phyloP scores from a whole-genome alignment of 2,888 invertebrate genomes.

The Cenopis cana region DNA sequence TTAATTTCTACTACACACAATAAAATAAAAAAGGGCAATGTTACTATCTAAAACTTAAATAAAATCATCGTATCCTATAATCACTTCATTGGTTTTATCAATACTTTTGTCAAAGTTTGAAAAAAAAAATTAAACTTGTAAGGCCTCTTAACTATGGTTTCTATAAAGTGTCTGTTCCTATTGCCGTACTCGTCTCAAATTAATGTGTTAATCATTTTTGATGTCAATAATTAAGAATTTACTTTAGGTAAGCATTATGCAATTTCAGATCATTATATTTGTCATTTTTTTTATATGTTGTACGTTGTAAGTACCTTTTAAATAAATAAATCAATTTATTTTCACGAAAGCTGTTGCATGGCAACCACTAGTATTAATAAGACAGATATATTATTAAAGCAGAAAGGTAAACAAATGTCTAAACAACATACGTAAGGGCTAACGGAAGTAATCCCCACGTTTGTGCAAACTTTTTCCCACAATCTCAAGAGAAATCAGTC shows the following conservation, averaged over 20 bases:
- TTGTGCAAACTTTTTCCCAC: conserved; percentile 32
- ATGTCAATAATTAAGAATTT: background rate
- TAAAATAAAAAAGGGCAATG: too few species aligned
- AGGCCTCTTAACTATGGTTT: too few species aligned
- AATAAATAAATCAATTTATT: too few species aligned
- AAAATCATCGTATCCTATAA: too few species aligned
- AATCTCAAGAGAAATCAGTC: conserved; percentile 39
- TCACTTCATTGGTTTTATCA: too few species aligned
- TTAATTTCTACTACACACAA: too few species aligned
- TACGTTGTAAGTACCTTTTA: background rate
- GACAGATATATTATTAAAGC: background rate
- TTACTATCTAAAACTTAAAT: too few species aligned
- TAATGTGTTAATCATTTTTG: background rate
- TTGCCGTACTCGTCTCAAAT: background rate
- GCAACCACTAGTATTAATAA: background rate
- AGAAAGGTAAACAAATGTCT: background rate
- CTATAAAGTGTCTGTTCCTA: too few species aligned
- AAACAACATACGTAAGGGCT: background rate
- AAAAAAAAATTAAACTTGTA: too few species aligned
- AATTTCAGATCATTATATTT: too few species aligned
- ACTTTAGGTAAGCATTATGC: background rate
- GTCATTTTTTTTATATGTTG: too few species aligned
- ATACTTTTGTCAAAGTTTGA: too few species aligned
- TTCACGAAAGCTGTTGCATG: background rate
- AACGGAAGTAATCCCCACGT: conserved; percentile 8